These are phyloP conservation scores for Oppia nitens DNA, from an alignment of 1,140 invertebrate genomes.

Conservation along the genomic window DNA sequence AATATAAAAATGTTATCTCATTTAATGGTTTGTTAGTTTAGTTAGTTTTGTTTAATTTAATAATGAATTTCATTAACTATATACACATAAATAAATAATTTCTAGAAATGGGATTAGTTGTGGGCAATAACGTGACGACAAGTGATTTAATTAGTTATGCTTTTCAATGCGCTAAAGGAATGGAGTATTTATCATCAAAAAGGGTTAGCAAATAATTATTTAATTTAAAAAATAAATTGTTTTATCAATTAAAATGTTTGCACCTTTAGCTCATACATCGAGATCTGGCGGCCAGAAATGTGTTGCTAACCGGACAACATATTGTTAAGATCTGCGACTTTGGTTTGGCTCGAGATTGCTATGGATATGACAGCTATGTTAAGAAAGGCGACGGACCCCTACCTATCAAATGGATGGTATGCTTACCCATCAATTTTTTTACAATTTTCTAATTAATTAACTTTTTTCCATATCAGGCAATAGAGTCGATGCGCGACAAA, in stretches of 20 bases:
- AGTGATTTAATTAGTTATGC: slow-evolving; percentile 57
- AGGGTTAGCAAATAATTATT: slow-evolving; percentile 37
- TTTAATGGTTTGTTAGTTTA: too few species aligned
- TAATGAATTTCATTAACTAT: too few species aligned
- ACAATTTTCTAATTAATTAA: background rate
- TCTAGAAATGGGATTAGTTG: too few species aligned
- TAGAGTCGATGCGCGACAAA: slow-evolving; percentile 82
- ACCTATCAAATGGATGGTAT: slow-evolving; percentile 94
- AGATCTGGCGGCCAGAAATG: slow-evolving; percentile 91
- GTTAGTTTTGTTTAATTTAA: too few species aligned
- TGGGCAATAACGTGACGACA: slow-evolving; percentile 44
- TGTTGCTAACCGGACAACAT: slow-evolving; percentile 79
- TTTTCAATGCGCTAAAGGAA: slow-evolving; percentile 57
- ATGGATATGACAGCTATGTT: slow-evolving; percentile 29
- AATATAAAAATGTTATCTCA: too few species aligned
- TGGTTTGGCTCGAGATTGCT: slow-evolving; percentile 82
- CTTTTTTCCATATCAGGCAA: slow-evolving; percentile 44
- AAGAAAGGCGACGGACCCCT: slow-evolving; percentile 43
- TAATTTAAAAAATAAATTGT: background rate
- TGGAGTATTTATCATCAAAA: slow-evolving; percentile 59
- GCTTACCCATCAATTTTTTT: background rate
- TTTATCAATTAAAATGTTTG: background rate
- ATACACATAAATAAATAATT: too few species aligned
- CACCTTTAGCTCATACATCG: slow-evolving; percentile 73
- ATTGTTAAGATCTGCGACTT: slow-evolving; percentile 85